Conservation (phyloP, 2,113 vertebrate species). For the Oryzias javanicus region DNA sequence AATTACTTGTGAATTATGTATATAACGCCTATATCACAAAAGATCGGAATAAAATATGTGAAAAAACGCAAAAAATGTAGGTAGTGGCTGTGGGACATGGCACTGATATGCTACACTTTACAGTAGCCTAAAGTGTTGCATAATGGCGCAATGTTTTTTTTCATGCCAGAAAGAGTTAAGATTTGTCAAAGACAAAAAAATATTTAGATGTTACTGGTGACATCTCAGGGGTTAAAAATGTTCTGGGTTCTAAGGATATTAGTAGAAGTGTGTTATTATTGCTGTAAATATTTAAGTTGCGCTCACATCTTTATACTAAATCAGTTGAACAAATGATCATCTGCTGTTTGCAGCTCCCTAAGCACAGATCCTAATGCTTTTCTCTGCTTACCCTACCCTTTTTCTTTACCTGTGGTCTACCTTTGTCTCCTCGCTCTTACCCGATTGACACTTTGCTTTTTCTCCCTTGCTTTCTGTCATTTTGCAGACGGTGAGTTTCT, state of each 20-base stretch:
- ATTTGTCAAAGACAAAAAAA: no score
- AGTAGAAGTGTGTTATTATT: constrained; percentile 23
- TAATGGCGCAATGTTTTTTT: no score
- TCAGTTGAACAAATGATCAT: constrained; percentile 48
- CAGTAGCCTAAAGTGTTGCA: no score
- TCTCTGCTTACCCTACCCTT: not conserved
- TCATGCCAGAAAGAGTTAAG: no score
- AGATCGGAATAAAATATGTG: no score
- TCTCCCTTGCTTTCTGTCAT: constrained; percentile 69
- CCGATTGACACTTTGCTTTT: constrained; percentile 88
- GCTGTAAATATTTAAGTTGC: constrained; percentile 45
- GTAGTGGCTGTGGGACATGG: no score
- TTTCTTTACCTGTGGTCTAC: constrained; percentile 47
- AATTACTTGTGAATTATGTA: no score
- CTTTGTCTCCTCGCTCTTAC: constrained; percentile 65
- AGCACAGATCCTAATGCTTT: constrained; percentile 47
- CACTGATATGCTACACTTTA: no score
- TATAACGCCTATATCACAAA: no score
- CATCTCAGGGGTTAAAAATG: no score
- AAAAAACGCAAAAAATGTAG: no score
- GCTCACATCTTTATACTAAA: constrained; percentile 43
- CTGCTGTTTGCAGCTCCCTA: constrained; percentile 27
- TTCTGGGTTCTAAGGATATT: not conserved
- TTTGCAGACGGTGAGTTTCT: constrained; percentile 75
- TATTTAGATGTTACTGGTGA: no score